Percentiles rank a stretch among this genome's conserved stretches.
These are phyloP conservation scores for Diplodus puntazzo DNA, from an alignment of 2,797 vertebrate species.

Conservation along the genomic window DNA sequence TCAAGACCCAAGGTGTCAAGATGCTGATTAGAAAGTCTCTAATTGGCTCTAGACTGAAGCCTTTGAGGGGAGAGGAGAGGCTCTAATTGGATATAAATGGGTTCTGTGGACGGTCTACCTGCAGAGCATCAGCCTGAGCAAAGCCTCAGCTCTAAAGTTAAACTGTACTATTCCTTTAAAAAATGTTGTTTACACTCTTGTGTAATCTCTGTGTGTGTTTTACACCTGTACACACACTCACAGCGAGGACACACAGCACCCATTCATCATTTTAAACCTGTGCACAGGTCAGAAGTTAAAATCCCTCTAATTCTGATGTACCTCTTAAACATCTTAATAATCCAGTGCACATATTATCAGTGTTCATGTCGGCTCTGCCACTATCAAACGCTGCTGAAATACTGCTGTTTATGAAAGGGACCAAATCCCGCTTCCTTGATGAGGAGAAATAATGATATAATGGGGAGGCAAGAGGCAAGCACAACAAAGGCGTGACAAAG, in stretches of 20 bases:
- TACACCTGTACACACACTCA: neutral
- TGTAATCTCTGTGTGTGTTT: constrained; percentile 8
- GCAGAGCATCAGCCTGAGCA: constrained; percentile 44
- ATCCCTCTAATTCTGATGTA: constrained; percentile 15
- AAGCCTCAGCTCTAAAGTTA: constrained; percentile 32
- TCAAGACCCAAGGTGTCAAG: constrained; percentile 76
- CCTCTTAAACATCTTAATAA: constrained; percentile 13
- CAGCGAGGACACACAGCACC: neutral
- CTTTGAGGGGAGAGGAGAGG: constrained; percentile 67
- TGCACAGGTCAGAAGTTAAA: constrained; percentile 27
- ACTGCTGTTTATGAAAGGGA: constrained; percentile 35
- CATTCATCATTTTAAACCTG: constrained; percentile 25
- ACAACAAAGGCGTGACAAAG: constrained; percentile 74
- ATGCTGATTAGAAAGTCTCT: constrained; percentile 78
- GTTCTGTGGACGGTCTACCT: constrained; percentile 56
- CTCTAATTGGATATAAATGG: constrained; percentile 73
- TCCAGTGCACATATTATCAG: neutral
- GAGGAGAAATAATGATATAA: constrained; percentile 71
- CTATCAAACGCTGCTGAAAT: constrained; percentile 28
- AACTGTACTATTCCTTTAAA: constrained; percentile 24
- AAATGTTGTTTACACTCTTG: constrained; percentile 28
- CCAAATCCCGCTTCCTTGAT: constrained; percentile 60
- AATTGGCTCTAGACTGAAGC: constrained; percentile 75
- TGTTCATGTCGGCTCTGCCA: constrained; percentile 15
- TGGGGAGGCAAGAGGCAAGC: constrained; percentile 49